phyloP scores from a whole-genome alignment of 1,140 invertebrate species.

The Pseudomyrmex concolor region DNA sequence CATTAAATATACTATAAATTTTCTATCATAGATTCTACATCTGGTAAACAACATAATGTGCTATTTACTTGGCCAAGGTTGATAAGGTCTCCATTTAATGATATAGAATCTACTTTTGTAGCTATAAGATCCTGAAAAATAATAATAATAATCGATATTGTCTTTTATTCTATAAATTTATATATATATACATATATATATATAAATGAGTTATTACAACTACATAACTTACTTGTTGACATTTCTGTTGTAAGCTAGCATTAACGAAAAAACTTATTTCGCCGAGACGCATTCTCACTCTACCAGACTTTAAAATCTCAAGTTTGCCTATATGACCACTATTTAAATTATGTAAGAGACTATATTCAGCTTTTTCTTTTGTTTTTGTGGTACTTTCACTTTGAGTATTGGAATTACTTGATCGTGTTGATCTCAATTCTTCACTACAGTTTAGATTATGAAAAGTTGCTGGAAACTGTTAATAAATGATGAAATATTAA shows the following conservation, averaged over 20 bases:
- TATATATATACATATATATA: slow-evolving; percentile 2
- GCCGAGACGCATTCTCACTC: slow-evolving; percentile 78
- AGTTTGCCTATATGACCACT: slow-evolving; percentile 81
- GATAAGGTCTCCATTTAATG: slow-evolving; percentile 77
- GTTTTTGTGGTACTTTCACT: slow-evolving; percentile 62
- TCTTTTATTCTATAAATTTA: slow-evolving; percentile 16
- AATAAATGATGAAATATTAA: slow-evolving; percentile 42
- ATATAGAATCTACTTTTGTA: slow-evolving; percentile 76
- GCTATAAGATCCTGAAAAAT: slow-evolving; percentile 81
- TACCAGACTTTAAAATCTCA: slow-evolving; percentile 81
- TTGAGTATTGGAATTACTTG: slow-evolving; percentile 33
- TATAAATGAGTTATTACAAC: background rate
- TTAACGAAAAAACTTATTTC: slow-evolving; percentile 80
- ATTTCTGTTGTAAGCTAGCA: slow-evolving; percentile 76
- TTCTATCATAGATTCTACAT: slow-evolving; percentile 78
- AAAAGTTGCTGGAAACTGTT: slow-evolving; percentile 82
- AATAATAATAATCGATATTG: slow-evolving; percentile 26
- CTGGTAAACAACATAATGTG: slow-evolving; percentile 80
- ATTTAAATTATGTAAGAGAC: slow-evolving; percentile 77
- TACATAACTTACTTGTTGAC: slow-evolving; percentile 77
- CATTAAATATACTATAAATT: slow-evolving; percentile 64
- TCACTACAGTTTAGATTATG: slow-evolving; percentile 71
- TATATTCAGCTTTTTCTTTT: slow-evolving; percentile 60
- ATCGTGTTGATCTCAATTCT: slow-evolving; percentile 60
- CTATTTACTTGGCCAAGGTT: slow-evolving; percentile 80